Base-by-base conservation (phyloP, 2,797 vertebrate species). In the Catamblyrhynchus diadema region DNA sequence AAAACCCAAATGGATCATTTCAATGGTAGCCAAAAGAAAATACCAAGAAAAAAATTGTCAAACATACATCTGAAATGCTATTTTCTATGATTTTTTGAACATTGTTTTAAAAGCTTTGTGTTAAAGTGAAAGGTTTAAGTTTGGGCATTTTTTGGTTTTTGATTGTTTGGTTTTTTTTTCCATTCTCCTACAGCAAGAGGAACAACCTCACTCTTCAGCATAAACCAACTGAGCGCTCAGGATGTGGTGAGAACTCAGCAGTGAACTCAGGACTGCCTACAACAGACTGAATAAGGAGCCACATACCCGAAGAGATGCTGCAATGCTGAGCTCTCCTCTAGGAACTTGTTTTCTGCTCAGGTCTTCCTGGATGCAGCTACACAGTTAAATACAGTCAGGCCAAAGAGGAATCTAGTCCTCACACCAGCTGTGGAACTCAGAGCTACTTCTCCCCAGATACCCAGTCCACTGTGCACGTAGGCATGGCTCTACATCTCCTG, bases 381-480 rank as follows among this genome's bases (percentile, higher is more conserved):
- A 59, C 21, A 45, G 23, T 12, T 54, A 51, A 60, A 88, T 8
- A 60, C 54, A 56, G 13, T 20, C 41, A 60, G 53, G 23, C 41
- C 41, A 42, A 33, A 88, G 44, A 61, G 25, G 23, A 69, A 41
- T 24, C 35, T 5, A 41, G 21, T 65, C 15, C 25, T 84, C 37
- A 24, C 0, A 2, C 2, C 47, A 73, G 22, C 8, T n/a, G 39
- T 12, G 27, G 16, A 81, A 51, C 59, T 74, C 53, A 61, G 28
- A 74, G 45, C 45, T 83, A 13, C 35, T 14, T 81, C 17, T 83
- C 37, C 48, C 35, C 57, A 57, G 2, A 39, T 27, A 27, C 25
- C 23, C 51, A 65, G 50, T 16, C 39, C 61, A 64, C 47, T 35
- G 39, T 54, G 28, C 51, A 51, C 0, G 0, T 0, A 42, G 51